Base-by-base conservation (phyloP, 2,888 invertebrate genomes). In the Drosophila falleni region DNA sequence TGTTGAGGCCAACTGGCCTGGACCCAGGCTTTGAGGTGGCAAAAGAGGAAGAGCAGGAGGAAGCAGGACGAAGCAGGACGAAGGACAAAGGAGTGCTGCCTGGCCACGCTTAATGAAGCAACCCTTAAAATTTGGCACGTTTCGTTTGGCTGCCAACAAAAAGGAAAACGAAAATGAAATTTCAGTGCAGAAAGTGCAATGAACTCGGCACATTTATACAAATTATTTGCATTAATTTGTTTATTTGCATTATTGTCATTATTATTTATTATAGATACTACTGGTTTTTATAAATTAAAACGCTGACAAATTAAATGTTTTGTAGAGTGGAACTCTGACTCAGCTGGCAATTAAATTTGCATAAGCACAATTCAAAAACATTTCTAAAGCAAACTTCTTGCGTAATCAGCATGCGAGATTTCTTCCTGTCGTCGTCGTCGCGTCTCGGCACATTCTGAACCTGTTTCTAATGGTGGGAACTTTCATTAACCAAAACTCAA, bases 61-160 rank as follows among this genome's bases (percentile, higher is more conserved):
- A 5, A 26, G 13, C 5, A 13, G n/a, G 11, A 47, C n/a, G 19
- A 8, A 6, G 4, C 3, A 4, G 26, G 5, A 53, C n/a, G 19
- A 10, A 23, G 55, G 9, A 35, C 16, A 54, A 54, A 62, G 37
- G 37, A 62, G 39, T 33, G 60, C 47, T 29, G 59, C 26, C 60
- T 58, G 71, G 74, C 78, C 64, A 62, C 69, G 82, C 73, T 74
- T 86, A 86, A 88, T 88, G 87, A 88, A 88, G 87, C 87, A 86
- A 87, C 88, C 87, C 88, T 79, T 87, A 87, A 84, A 86, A 76
- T 80, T 86, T 86, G 86, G 86, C 87, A 87, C 86, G 88, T 80
- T 81, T 80, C 81, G 74, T 68, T 74, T 46, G 68, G 73, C 68
- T 66, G 71, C 73, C 72, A 66, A 71, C 79, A 72, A 65, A 70